Evolutionary conservation across 2,113 vertebrate genomes (phyloP).

Genomic region (Brachyhypopomus gauderio): DNA sequence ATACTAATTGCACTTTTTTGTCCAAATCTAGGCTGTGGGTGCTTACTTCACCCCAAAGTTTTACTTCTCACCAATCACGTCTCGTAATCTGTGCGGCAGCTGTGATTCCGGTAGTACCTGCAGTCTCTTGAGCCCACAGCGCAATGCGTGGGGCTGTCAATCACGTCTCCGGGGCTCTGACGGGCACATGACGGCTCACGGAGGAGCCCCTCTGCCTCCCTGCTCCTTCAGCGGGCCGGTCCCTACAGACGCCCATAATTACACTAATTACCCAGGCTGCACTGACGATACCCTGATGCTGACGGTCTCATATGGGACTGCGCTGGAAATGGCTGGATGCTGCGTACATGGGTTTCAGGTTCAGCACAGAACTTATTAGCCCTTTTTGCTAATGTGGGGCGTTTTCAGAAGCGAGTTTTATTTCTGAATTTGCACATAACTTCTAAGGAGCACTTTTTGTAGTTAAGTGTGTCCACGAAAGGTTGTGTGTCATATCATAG

Average conservation of each 20-base stretch:
- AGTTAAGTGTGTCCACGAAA: too few relatives aligned
- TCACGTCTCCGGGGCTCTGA: slow-evolving; percentile 29
- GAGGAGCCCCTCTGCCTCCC: slow-evolving; percentile 58
- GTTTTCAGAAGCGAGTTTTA: not conserved
- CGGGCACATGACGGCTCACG: slow-evolving; percentile 9
- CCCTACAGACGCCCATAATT: slow-evolving; percentile 69
- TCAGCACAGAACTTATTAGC: not conserved
- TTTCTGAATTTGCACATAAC: too few relatives aligned
- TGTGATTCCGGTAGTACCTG: not conserved
- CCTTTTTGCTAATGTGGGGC: not conserved
- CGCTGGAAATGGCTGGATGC: not conserved
- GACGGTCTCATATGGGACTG: slow-evolving; percentile 18
- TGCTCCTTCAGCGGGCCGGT: slow-evolving; percentile 31
- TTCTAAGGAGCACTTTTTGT: too few relatives aligned
- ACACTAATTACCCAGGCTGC: slow-evolving; percentile 71
- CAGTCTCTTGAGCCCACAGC: not conserved
- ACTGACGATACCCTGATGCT: slow-evolving; percentile 20
- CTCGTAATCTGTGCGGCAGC: not conserved
- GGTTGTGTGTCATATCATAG: too few relatives aligned
- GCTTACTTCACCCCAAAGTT: not conserved
- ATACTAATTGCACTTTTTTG: too few relatives aligned
- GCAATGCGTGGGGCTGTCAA: slow-evolving; percentile 20
- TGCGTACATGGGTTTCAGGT: not conserved
- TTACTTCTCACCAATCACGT: not conserved
- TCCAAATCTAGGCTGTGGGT: too few relatives aligned